phyloP scores from a whole-genome alignment of 2,113 vertebrate genomes.

The Rafetus swinhoei region DNA sequence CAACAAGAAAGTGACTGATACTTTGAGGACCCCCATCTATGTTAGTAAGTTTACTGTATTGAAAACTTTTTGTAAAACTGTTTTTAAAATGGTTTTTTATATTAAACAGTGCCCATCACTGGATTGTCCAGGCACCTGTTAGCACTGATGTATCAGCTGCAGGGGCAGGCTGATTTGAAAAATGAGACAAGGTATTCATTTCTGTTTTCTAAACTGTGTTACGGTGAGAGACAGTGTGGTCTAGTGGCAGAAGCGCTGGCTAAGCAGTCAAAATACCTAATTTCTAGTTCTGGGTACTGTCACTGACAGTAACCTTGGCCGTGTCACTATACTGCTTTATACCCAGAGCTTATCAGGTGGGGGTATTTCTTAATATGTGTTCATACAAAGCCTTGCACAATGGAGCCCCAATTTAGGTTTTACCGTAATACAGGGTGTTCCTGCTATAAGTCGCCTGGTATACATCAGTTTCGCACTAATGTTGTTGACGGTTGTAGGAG shows the following conservation, averaged over 20 bases:
- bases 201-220: too few relatives aligned
- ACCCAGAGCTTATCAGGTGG: not conserved
- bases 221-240: not conserved
- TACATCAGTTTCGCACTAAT: too few relatives aligned
- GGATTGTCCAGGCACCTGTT: not conserved
- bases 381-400: not conserved
- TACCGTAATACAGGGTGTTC: not conserved
- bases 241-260: not conserved
- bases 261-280: not conserved
- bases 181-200: not conserved
- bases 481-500: too few relatives aligned
- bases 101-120: accelerated
- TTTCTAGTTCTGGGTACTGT: not conserved
- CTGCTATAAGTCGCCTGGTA: too few relatives aligned
- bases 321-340: not conserved
- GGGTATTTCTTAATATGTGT: not conserved
- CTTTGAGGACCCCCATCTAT: not conserved
- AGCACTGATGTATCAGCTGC: not conserved
- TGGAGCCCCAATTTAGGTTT: not conserved
- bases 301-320: not conserved
- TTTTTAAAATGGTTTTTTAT: not conserved
- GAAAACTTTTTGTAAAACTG: not conserved
- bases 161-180: not conserved
- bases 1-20: not conserved
- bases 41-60: not conserved